Conservation (phyloP, 2,113 vertebrate species). For the Xyliphius kryptos region DNA sequence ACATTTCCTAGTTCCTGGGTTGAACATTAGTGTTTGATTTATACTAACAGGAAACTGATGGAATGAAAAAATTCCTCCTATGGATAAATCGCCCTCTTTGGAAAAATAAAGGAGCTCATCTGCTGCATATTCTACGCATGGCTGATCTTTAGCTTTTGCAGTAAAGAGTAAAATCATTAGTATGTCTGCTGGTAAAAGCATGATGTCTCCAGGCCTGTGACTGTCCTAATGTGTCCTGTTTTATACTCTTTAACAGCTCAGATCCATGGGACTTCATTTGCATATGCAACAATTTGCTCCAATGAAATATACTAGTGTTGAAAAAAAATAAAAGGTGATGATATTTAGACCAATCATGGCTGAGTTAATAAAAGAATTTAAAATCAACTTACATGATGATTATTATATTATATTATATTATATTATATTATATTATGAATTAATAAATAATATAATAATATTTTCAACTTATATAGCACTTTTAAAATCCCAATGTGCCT, state of each 20-base stretch:
- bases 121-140: conserved; percentile 57
- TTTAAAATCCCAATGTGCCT: no score
- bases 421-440: no score
- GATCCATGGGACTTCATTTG: conserved; percentile 7
- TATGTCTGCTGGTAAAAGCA: conserved; percentile 50
- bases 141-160: conserved; percentile 41
- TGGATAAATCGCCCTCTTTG: conserved; percentile 61
- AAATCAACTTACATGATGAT: no score
- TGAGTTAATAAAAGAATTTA: no score
- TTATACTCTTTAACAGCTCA: conserved; percentile 12
- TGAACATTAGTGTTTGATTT: conserved; percentile 50
- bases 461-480: no score
- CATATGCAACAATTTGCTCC: conserved; percentile 29
- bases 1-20: conserved; percentile 58
- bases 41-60: conserved; percentile 59
- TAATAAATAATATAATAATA: no score
- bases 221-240: background rate
- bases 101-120: conserved; percentile 61
- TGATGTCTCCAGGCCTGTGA: conserved; percentile 22
- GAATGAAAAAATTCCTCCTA: conserved; percentile 71
- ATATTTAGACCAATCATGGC: no score
- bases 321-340: conserved; percentile 28
- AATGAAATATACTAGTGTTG: conserved; percentile 38
- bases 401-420: no score
- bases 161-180: conserved; percentile 45